Evolutionary conservation across 1,140 invertebrate species (phyloP).

Genomic region (Lepeophtheirus salmonis): DNA sequence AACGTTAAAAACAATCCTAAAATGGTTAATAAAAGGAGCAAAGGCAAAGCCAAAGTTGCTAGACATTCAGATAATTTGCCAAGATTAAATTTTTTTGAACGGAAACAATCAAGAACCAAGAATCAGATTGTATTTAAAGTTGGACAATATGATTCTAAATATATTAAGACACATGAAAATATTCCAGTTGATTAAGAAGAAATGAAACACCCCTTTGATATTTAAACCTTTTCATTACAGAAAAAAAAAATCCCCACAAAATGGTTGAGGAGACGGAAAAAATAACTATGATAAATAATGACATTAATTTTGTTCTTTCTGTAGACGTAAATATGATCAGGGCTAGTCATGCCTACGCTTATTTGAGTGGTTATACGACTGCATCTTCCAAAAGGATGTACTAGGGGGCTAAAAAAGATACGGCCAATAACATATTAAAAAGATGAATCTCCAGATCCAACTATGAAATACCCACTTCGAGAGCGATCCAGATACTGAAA

Average conservation of each 20-base stretch:
- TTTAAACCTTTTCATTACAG: background rate
- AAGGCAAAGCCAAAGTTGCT: background rate
- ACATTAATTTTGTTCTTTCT: background rate
- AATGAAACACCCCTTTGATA: background rate
- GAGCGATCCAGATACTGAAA: background rate
- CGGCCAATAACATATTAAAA: background rate
- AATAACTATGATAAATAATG: background rate
- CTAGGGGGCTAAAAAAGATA: background rate
- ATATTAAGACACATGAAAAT: background rate
- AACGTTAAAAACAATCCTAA: background rate
- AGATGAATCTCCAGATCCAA: background rate
- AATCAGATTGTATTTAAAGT: background rate
- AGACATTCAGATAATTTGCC: background rate
- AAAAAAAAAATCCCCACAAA: background rate
- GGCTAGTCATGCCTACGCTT: background rate
- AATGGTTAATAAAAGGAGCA: background rate
- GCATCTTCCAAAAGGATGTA: background rate
- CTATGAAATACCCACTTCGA: background rate
- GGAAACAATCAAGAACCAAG: background rate
- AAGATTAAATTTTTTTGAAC: background rate
- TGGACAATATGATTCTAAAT: background rate
- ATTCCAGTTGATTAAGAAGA: background rate
- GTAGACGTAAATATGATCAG: background rate
- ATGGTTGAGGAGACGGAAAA: background rate
- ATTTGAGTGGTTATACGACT: background rate